phyloP scores from a whole-genome alignment of 2,888 invertebrate species.

The Sminthurinus aureus region DNA sequence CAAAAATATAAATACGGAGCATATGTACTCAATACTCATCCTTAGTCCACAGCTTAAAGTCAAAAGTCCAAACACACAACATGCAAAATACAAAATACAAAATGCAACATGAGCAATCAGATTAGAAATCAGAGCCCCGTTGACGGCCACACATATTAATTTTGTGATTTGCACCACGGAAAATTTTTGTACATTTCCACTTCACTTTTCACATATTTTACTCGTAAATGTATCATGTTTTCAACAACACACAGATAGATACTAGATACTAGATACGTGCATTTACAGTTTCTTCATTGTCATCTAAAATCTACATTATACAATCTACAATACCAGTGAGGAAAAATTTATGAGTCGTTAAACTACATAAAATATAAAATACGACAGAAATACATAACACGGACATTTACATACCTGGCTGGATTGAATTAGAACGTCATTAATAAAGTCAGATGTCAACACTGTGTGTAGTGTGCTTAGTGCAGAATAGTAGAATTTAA shows the following conservation, averaged over 20 bases:
- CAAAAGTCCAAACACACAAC: too few species aligned
- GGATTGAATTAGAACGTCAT: conserved; percentile 3
- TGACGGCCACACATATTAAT: background rate
- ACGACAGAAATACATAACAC: background rate
- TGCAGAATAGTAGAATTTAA: background rate
- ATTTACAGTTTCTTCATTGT: background rate
- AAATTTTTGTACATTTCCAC: background rate
- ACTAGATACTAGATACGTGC: background rate
- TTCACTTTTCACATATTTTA: too few species aligned
- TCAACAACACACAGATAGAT: background rate
- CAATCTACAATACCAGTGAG: background rate
- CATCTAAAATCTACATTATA: too few species aligned
- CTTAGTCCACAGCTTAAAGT: background rate
- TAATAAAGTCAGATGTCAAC: background rate
- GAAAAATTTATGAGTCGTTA: background rate
- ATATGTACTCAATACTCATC: background rate
- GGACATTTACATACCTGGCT: background rate
- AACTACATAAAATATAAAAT: background rate
- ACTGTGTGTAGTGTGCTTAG: background rate
- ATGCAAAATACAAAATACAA: too few species aligned
- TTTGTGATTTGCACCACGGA: background rate
- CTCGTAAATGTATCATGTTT: too few species aligned
- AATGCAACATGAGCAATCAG: background rate
- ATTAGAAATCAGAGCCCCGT: background rate
- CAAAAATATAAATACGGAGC: background rate